Base-by-base conservation (phyloP, 2,888 invertebrate genomes). In the Spialia ferax region DNA sequence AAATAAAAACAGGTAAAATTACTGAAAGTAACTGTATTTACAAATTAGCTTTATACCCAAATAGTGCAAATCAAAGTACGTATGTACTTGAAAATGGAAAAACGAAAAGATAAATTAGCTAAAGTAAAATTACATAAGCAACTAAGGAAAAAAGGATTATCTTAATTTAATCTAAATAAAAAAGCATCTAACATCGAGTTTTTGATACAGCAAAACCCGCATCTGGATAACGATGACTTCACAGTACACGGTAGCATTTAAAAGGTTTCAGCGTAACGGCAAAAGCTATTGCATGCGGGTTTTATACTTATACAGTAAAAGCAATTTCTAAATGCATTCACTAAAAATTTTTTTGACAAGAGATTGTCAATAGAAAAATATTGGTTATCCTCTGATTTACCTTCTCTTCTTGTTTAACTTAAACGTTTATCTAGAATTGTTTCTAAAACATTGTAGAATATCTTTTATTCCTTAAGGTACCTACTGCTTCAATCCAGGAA, bases 11-110 rank as follows among this genome's bases (percentile, higher is more conserved):
- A n/a, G n/a, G n/a, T n/a, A n/a, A n/a, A n/a, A n/a, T n/a, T n/a
- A n/a, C n/a, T n/a, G n/a, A 5, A 3, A 5, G 29, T 26, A 63
- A 56, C 57, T 61, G 64, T 69, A 61, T 69, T 64, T 69, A 69
- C 64, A 69, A 48, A 63, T 35, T 63, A 54, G 54, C 15, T 5
- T n/a, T 29, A 6, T 59, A 20, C 35, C 11, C 13, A n/a, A 23
- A 57, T 0, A 63, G 63, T 63, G 63, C 23, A 54, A 54, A 62
- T 10, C 22, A 15, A 13, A 23, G 63, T 13, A 55, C 63, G 11
- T 55, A n/a, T n/a, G n/a, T n/a, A n/a, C n/a, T n/a, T n/a, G n/a
- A n/a, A n/a, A n/a, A n/a, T 15, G 54, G n/a, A 63, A 63, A 62
- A 38, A 56, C 55, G 32, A 35, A 38, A 26, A 13, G 13, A 42